Percentiles rank a stretch among this genome's conserved stretches.
Conservation (phyloP, 1,140 invertebrate species). For the Amyelois transitella region DNA sequence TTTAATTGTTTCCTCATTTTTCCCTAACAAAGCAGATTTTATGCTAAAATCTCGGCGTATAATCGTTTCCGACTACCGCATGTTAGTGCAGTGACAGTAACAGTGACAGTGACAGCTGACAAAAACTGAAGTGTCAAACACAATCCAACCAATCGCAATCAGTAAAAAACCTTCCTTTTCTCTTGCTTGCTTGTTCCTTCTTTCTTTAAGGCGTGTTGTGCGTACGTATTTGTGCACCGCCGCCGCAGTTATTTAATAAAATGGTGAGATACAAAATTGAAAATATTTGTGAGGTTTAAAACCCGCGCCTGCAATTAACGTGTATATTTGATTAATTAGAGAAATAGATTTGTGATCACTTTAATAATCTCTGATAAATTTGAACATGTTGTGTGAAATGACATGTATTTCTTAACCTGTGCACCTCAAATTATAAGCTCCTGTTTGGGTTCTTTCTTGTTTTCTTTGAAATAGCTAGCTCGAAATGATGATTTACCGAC, state of each 20-base stretch:
- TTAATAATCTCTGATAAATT: not conserved
- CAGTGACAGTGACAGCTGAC: too few species aligned
- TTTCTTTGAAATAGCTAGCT: constrained; percentile 15
- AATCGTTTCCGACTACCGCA: too few species aligned
- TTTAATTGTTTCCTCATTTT: too few species aligned
- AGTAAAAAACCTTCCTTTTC: constrained; percentile 6
- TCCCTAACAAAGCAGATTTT: too few species aligned
- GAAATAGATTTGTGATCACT: not conserved
- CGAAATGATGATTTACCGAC: constrained; percentile 75
- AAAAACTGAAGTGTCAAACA: too few species aligned
- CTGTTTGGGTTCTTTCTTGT: too few species aligned
- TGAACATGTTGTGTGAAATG: too few species aligned
- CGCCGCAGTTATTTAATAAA: constrained; percentile 14
- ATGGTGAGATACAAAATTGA: constrained; percentile 28
- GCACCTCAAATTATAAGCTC: too few species aligned
- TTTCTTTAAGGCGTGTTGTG: constrained; percentile 33
- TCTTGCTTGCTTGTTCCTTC: too few species aligned
- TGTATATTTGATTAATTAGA: not conserved
- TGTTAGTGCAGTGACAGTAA: too few species aligned
- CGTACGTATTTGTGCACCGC: not conserved
- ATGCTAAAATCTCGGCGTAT: too few species aligned
- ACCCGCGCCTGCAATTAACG: not conserved
- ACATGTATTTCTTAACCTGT: too few species aligned
- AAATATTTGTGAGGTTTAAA: not conserved
- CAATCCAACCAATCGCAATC: not conserved